Conservation (phyloP, 2,888 invertebrate species). For the Lordiphosa fenestrarum region DNA sequence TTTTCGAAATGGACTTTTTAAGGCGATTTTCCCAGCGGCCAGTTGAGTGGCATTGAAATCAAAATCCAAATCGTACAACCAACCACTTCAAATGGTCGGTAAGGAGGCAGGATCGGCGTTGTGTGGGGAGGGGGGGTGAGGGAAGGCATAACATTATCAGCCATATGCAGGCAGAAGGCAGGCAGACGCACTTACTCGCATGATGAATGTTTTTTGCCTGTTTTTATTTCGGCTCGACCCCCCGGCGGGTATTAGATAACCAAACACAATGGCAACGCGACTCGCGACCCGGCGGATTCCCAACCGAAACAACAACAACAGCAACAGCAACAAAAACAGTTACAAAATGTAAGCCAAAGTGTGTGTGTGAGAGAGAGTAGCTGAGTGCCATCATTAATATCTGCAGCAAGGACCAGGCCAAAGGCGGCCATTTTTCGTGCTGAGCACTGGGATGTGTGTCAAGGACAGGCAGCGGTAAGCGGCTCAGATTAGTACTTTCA, state of each 20-base stretch:
- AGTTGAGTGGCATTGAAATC: slow-evolving; percentile 75
- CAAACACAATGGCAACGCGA: slow-evolving; percentile 58
- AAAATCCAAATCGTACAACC: slow-evolving; percentile 70
- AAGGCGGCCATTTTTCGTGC: no score
- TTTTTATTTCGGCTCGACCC: slow-evolving; percentile 21
- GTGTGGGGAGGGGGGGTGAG: not conserved
- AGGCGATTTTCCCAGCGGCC: slow-evolving; percentile 74
- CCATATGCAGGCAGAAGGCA: slow-evolving; percentile 58
- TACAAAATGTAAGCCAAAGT: no score
- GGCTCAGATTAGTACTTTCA: no score
- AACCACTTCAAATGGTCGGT: slow-evolving; percentile 62
- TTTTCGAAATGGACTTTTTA: slow-evolving; percentile 68
- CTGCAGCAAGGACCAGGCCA: no score
- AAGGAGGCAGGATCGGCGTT: not conserved
- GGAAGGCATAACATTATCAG: slow-evolving; percentile 49
- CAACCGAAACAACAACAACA: not conserved
- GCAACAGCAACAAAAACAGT: no score
- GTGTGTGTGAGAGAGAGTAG: no score
- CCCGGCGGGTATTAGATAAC: slow-evolving; percentile 57
- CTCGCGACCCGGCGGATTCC: not conserved
- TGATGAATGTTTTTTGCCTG: slow-evolving; percentile 46
- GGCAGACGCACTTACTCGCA: slow-evolving; percentile 45
- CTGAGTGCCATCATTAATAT: no score
- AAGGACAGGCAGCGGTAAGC: no score
- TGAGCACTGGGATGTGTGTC: no score